Base-by-base conservation (phyloP, 2,888 invertebrate species). In the Heteromyza rotundicornis region DNA sequence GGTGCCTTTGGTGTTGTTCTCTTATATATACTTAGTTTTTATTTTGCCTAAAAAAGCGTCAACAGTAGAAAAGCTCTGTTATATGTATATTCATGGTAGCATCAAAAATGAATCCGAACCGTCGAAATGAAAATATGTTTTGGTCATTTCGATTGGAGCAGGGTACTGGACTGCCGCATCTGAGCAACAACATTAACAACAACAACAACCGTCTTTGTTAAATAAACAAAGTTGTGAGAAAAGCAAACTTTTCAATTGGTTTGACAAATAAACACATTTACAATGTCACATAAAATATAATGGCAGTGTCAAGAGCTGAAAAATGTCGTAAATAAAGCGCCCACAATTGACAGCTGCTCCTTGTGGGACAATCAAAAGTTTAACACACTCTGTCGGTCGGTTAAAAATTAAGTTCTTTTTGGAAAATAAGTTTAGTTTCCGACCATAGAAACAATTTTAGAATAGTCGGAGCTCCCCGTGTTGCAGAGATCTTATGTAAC, bases 191-290 rank as follows among this genome's bases (percentile, higher is more conserved):
- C 40, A n/a, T n/a, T 10, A n/a, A 40, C 3, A 40, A 3, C 40
- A 5, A 5, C 32, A 32, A 32, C 12, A 12, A 8, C 7, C 32
- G 5, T 32, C 32, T 32, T 40, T 40, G 40, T 40, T 40, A 40
- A 40, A 40, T 40, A 17, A 47, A 47, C 47, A 19, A 17, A 47
- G 20, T 17, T 17, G 20, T 2, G 12, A 19, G 20, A 5, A 17
- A 19, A 20, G 55, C 61, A 64, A 73, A 72, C 72, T 73, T 72
- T 72, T 73, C 72, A 72, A 73, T 72, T 72, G 73, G 73, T 65
- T 70, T 72, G 72, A 73, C 73, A 72, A 73, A 72, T 72, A 73
- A 68, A 62, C 62, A 68, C 65, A 68, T 68, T 64, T 63, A 68
- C 60, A 68, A 62, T 59, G 60, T 60, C 67, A 60, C 58, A 32